These are phyloP conservation scores for Pipistrellus kuhlii DNA, from an alignment of 2,797 vertebrate species.

Conservation along the genomic window DNA sequence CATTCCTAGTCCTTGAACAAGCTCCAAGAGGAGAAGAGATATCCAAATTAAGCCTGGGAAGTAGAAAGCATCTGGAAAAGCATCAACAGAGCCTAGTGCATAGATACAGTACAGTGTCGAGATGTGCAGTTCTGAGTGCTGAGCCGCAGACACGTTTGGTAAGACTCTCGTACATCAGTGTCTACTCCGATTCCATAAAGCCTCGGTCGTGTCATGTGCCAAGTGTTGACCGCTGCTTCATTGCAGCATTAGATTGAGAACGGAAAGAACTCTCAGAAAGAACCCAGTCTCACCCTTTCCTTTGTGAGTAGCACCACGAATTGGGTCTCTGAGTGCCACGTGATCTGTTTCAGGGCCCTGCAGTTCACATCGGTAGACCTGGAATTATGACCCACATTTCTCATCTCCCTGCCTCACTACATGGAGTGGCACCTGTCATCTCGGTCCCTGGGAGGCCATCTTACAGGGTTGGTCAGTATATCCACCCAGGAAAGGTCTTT, in stretches of 20 bases:
- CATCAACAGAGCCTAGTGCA: neutral
- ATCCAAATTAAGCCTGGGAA: constrained; percentile 41
- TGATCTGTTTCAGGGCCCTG: neutral
- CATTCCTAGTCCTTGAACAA: constrained; percentile 21
- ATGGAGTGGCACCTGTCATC: neutral
- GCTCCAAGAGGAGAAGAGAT: neutral
- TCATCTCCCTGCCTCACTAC: neutral
- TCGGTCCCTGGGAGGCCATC: neutral
- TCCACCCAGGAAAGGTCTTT: neutral
- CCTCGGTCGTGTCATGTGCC: neutral
- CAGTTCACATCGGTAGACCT: neutral
- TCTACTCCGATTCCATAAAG: neutral
- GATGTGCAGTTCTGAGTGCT: neutral
- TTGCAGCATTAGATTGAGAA: neutral
- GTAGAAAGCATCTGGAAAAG: neutral
- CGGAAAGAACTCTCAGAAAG: neutral
- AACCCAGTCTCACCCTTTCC: neutral
- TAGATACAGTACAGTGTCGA: neutral
- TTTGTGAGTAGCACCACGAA: neutral
- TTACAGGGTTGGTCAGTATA: neutral
- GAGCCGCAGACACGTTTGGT: neutral
- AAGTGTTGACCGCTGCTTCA: neutral
- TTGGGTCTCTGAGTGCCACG: neutral
- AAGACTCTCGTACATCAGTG: neutral
- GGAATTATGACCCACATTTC: neutral